These are phyloP conservation scores for Poeciliopsis infans DNA, from an alignment of 2,797 vertebrate genomes.

Conservation along the genomic window DNA sequence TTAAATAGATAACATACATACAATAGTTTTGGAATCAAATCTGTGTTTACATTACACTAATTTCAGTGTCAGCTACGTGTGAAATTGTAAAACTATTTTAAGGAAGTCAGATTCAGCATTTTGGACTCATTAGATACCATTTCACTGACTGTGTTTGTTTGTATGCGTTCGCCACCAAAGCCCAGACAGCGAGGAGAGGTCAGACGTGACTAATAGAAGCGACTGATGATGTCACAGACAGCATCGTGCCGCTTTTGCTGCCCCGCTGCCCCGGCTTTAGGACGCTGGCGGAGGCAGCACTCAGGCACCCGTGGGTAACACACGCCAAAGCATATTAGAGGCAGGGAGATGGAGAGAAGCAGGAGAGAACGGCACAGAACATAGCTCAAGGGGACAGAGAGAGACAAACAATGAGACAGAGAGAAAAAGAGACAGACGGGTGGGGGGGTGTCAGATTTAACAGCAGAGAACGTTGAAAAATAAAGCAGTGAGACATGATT, in stretches of 20 bases:
- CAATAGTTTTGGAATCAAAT: conserved; percentile 11
- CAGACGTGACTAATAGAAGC: conserved; percentile 71
- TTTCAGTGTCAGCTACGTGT: conserved; percentile 3
- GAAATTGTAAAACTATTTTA: conserved; percentile 15
- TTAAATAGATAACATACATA: not conserved
- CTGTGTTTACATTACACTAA: not conserved
- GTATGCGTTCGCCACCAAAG: conserved; percentile 34
- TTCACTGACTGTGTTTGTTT: conserved; percentile 28
- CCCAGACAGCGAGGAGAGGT: conserved; percentile 73
- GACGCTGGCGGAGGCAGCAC: conserved; percentile 57
- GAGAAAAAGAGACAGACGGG: conserved; percentile 34
- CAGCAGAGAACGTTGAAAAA: conserved; percentile 44
- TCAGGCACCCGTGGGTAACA: conserved; percentile 71
- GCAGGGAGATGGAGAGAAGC: conserved; percentile 61
- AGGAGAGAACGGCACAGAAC: conserved; percentile 65
- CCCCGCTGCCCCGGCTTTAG: conserved; percentile 71
- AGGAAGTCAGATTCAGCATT: conserved; percentile 32
- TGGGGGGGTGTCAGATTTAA: conserved; percentile 67
- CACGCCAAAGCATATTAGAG: conserved; percentile 77
- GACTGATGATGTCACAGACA: conserved; percentile 76
- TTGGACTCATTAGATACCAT: conserved; percentile 24
- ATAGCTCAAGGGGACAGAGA: conserved; percentile 66
- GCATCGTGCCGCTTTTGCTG: conserved; percentile 60
- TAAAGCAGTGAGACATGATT: conserved; percentile 61
- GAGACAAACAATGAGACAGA: conserved; percentile 38